Evolutionary conservation across 2,797 vertebrate genomes (phyloP).

Genomic region (Hemitrygon akajei): DNA sequence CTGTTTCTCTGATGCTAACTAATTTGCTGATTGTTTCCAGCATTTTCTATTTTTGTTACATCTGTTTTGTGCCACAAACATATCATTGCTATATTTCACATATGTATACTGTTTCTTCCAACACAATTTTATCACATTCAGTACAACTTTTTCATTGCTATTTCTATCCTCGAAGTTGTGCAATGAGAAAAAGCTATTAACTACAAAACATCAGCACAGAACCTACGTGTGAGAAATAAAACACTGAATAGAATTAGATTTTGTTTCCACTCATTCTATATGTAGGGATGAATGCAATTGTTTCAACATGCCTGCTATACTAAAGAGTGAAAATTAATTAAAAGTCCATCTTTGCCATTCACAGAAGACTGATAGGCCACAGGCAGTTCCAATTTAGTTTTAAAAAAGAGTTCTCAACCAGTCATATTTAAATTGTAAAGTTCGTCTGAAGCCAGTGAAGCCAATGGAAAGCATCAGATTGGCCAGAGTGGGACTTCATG

Average conservation of each 20-base stretch:
- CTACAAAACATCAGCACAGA: not conserved
- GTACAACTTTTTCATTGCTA: not conserved
- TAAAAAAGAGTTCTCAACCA: not conserved
- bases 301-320: not conserved
- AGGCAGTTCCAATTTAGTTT: slow-evolving; percentile 17
- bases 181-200: not conserved
- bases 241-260: not conserved
- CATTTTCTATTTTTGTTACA: too few relatives aligned
- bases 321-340: slow-evolving; percentile 25
- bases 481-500: not conserved
- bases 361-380: not conserved
- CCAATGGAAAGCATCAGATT: not conserved
- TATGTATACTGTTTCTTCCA: not conserved
- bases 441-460: not conserved
- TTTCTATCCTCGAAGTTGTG: not conserved
- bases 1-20: too few relatives aligned
- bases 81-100: not conserved
- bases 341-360: not conserved
- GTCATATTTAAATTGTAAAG: slow-evolving; percentile 8
- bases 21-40: too few relatives aligned
- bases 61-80: not conserved
- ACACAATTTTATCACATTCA: not conserved
- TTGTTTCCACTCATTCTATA: not conserved
- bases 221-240: not conserved
- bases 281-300: not conserved